A percentile compares a stretch with the other conserved stretches of the same genome.
These are phyloP conservation scores for Hydrozoanthus gracilis DNA, from an alignment of 92 coral and sea anemone genomes.

Conservation along the genomic window DNA sequence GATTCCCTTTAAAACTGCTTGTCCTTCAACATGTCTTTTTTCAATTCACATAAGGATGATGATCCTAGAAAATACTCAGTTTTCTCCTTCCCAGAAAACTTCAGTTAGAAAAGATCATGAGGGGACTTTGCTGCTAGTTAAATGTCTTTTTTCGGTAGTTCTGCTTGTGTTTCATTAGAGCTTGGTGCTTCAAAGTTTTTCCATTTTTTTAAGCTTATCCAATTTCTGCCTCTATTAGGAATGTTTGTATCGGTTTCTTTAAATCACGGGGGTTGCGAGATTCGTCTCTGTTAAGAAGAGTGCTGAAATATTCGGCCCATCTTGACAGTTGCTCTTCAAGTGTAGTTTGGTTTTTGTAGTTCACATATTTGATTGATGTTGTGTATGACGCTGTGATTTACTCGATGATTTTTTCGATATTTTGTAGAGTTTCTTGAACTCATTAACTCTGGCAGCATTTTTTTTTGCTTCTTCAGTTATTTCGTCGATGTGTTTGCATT, in stretches of 20 bases:
- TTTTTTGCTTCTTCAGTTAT: constrained; percentile 1
- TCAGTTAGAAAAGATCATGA: not conserved
- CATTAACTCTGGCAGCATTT: constrained; percentile 1
- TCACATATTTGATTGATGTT: constrained; percentile 6
- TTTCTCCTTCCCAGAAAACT: not conserved
- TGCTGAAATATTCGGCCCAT: constrained; percentile 30
- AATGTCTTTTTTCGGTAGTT: constrained; percentile 38
- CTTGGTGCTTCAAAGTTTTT: not conserved
- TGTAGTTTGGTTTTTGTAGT: not conserved
- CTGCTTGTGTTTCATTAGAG: not conserved
- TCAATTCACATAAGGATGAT: no score
- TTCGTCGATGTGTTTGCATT: not conserved
- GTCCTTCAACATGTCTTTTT: no score
- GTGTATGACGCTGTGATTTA: constrained; percentile 20
- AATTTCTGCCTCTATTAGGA: constrained; percentile 23
- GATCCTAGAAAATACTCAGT: not conserved
- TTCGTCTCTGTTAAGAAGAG: not conserved
- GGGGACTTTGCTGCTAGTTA: not conserved
- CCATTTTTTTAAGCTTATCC: not conserved
- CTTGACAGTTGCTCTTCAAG: constrained; percentile 36
- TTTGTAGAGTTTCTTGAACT: not conserved
- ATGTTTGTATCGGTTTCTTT: not conserved
- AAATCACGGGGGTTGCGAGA: constrained; percentile 20
- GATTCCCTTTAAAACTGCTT: no score
- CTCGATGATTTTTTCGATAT: not conserved